Evolutionary conservation across 2,888 invertebrate genomes (phyloP), one percentile per base, ranked within the genome.

Genomic region (Nymphalis polychloros): DNA sequence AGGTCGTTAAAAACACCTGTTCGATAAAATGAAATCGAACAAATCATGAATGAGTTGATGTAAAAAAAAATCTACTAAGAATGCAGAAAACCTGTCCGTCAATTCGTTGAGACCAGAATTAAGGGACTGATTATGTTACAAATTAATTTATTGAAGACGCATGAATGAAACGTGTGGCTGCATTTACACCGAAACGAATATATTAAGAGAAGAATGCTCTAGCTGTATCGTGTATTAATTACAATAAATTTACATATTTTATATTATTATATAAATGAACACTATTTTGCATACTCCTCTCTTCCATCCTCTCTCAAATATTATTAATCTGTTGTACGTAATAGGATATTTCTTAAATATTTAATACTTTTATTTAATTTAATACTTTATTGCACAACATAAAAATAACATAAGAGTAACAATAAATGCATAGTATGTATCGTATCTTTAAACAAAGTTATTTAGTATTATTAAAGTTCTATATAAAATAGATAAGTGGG

Each of bases 91-190:
- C 70, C 70, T 60, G 72, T 75, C 70, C 53, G 69, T 73, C 75
- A 71, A 69, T 75, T 72, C 73, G 71, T 75, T 69, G 70, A 73
- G 72, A 72, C 63, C 70, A 64, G 66, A 75, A 75, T 74, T 77
- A 76, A 76, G 75, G 74, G 75, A 73, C 71, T 70, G 73, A 77
- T 76, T 76, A 78, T 74, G 61, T 73, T 70, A 72, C 70, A 68
- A 70, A 64, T 69, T 73, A 75, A 77, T 80, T 76, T 77, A 77
- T 79, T 72, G 66, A 69, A 63, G 71, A 63, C 70, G 72, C 73
- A 75, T 82, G 81, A 82, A 82, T 81, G 82, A 77, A 78, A 78
- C 78, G 76, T 76, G 77, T 74, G 77, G 64, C 69, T 73, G 64
- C 64, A 23, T 48, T 81, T 64, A 78, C 79, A 80, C 78, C 73